Base-by-base conservation (phyloP, 2,113 vertebrate genomes). In the Dolichotis patagonum region DNA sequence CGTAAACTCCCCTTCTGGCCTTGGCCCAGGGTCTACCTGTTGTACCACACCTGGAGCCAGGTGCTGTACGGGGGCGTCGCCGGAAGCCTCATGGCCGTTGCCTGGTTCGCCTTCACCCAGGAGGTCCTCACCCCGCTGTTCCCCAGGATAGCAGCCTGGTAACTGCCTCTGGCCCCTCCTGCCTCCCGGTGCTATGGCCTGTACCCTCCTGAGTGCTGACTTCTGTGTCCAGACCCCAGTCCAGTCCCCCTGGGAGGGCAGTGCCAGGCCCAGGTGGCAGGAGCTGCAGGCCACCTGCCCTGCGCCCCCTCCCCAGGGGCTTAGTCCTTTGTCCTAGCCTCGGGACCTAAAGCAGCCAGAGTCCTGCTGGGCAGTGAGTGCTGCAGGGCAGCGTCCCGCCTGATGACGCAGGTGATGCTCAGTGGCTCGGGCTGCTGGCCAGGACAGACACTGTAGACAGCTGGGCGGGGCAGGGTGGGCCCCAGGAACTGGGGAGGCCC, bases 41-140 rank as follows among this genome's bases (percentile, higher is more conserved):
- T 99, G 97, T 99, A 99, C 98, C 99, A 99, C 98, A 99, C 99
- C 98, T 99, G 99, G 99, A 99, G 99, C 98, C 99, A 99, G 98
- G 99, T 99, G 91, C 97, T 99, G 90, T 99, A 99, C 16, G 99
- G 99, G 85, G 99, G 99, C 80, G 94, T 99, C 95, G 99, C 99
- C 2, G 99, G 99, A 91, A 98, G 99, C 98, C 97, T 99, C 56
- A 99, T 99, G 98, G 99, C 99, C 43, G 95, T 99, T 90, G 96
- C 99, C 97, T 99, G 99, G 99, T 99, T 99, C 98, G 98, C 99
- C 98, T 99, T 99, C 98, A 99, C 99, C 62, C 99, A 99, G 97
- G 99, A 99, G 98, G 98, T 99, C 97, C 98, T 99, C 97, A 99
- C 99, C 67, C 99, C 99, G 1, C 98, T 99, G 95, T 99, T 99